Evolutionary conservation across 1,140 invertebrate species (phyloP), one percentile per base, ranked within the genome.

Genomic region (Drosophila ohnishii): DNA sequence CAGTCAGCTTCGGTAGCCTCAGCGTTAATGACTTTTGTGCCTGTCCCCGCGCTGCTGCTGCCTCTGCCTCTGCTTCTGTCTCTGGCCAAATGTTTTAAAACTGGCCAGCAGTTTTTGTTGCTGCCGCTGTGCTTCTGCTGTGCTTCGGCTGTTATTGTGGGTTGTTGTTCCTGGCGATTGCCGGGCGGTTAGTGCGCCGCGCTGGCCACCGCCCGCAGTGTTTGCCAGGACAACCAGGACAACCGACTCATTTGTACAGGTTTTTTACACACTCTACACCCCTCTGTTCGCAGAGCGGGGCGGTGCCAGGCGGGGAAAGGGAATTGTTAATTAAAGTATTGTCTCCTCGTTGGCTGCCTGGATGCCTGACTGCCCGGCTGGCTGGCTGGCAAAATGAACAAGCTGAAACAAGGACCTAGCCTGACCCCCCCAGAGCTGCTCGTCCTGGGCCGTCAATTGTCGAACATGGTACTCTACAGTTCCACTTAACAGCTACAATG

Each of bases 291-390:
- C 14, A 1, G 60, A 34, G 5, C 14, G 22, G 28, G 50, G 9
- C 4, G 32, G 32, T 3, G 13, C 14, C n/a, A 6, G 6, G 28
- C n/a, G 53, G 63, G 78, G 63, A 75, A 80, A 84, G 83, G 83
- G 87, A 90, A 90, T 90, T 90, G 87, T 90, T 90, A 90, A 90
- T 90, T 90, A 90, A 90, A 90, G 87, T 90, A 90, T 90, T 90
- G 87, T 90, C 86, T 90, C 86, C 87, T 88, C 82, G 82, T 90
- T 83, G 82, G 51, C 51, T 53, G 51, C 50, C 48, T 50, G n/a
- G 4, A 11, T 51, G 48, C 28, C 48, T 8, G 48, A 16, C 48
- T 47, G 45, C 22, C 22, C 5, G 44, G 44, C 45, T 13, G 30
- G 32, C 83, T 13, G 30, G 32, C 83, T 86, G 79, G 79, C 79